Percentiles rank a stretch among this genome's conserved stretches.
These are phyloP conservation scores for Amphimallon solstitiale DNA, from an alignment of 2,888 invertebrate genomes.

Conservation along the genomic window DNA sequence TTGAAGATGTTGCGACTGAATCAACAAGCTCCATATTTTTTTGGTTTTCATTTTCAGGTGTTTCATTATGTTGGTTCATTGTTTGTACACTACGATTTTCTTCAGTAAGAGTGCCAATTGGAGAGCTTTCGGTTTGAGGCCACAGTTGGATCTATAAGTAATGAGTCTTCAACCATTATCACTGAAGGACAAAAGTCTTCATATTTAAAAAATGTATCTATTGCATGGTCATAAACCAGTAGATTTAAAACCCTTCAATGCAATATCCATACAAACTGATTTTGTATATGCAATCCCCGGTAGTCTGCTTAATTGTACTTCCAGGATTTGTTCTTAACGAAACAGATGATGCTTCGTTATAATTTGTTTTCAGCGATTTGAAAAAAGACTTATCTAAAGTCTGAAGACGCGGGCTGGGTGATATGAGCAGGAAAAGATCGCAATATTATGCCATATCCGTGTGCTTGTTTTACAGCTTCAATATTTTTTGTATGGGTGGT, in stretches of 20 bases:
- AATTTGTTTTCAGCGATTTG: slow-evolving; percentile 44
- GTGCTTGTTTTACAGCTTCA: slow-evolving; percentile 43
- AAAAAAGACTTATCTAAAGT: slow-evolving; percentile 50
- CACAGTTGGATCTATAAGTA: too few species aligned
- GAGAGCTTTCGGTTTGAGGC: too few species aligned
- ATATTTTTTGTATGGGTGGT: slow-evolving; percentile 43
- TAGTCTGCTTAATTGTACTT: slow-evolving; percentile 41
- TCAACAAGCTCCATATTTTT: slow-evolving; percentile 7
- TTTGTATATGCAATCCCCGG: slow-evolving; percentile 43
- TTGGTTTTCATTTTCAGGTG: slow-evolving; percentile 4
- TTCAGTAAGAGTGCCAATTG: slow-evolving; percentile 1
- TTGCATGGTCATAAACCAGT: slow-evolving; percentile 28
- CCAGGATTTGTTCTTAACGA: slow-evolving; percentile 44
- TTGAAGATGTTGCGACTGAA: slow-evolving; percentile 6
- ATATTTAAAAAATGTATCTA: slow-evolving; percentile 1
- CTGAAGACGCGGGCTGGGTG: slow-evolving; percentile 48
- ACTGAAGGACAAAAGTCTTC: slow-evolving; percentile 8
- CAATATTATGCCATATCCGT: slow-evolving; percentile 45
- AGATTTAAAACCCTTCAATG: slow-evolving; percentile 36
- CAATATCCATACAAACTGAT: slow-evolving; percentile 39
- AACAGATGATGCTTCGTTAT: slow-evolving; percentile 40
- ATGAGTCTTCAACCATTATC: slow-evolving; percentile 1
- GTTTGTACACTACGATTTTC: background rate
- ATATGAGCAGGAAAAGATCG: slow-evolving; percentile 47
- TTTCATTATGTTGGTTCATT: background rate